phyloP scores from a whole-genome alignment of 2,113 vertebrate genomes.

The Daphoenositta chrysoptera region DNA sequence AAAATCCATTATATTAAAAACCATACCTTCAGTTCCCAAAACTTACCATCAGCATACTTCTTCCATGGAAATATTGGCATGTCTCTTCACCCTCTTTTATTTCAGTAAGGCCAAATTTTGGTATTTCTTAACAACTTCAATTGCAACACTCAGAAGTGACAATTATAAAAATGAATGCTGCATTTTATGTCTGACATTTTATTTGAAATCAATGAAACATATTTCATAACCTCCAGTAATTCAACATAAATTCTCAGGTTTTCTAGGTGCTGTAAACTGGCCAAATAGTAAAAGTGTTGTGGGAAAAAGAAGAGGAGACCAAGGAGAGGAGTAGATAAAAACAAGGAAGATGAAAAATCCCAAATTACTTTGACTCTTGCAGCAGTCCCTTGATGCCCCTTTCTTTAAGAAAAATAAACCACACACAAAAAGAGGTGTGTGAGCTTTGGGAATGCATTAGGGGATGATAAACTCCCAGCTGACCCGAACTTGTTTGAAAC shows the following conservation, averaged over 20 bases:
- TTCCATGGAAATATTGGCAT: background rate
- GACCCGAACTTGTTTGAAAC: background rate
- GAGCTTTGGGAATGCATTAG: background rate
- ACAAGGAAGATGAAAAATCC: background rate
- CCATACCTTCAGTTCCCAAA: background rate
- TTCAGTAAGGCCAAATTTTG: background rate
- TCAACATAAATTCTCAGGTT: background rate
- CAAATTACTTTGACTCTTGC: background rate
- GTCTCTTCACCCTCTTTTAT: background rate
- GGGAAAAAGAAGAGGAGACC: background rate
- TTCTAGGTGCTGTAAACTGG: background rate
- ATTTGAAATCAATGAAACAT: slow-evolving; percentile 31
- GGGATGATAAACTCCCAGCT: background rate
- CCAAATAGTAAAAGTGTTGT: background rate
- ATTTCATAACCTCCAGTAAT: background rate
- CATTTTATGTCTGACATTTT: slow-evolving; percentile 22
- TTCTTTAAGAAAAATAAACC: background rate
- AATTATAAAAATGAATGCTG: slow-evolving; percentile 26
- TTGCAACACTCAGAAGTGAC: background rate
- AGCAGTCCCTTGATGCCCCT: background rate
- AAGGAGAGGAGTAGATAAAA: background rate
- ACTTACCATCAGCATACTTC: background rate
- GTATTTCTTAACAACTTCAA: slow-evolving; percentile 13
- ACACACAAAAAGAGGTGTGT: background rate
- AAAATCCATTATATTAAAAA: background rate